These are phyloP conservation scores for Mythimna loreyi DNA, from an alignment of 2,888 invertebrate genomes.

Conservation along the genomic window DNA sequence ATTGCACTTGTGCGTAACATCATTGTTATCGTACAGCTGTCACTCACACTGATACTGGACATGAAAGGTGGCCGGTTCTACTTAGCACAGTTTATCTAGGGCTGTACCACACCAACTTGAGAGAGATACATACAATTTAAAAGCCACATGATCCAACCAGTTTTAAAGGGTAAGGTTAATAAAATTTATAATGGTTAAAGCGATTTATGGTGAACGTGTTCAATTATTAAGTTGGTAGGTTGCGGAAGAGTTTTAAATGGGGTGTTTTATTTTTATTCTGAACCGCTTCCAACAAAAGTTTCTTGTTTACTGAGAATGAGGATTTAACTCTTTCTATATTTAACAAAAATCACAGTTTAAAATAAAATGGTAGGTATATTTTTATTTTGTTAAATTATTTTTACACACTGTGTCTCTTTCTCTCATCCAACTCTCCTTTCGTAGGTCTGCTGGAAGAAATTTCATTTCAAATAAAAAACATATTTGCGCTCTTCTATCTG, in stretches of 20 bases:
- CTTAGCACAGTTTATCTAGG: slow-evolving; percentile 57
- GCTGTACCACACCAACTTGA: slow-evolving; percentile 27
- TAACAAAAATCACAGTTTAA: not conserved
- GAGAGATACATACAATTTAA: slow-evolving; percentile 28
- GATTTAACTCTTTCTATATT: not conserved
- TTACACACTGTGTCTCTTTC: no score
- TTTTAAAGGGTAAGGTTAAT: slow-evolving; percentile 54
- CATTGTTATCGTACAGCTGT: slow-evolving; percentile 63
- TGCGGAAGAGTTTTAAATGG: slow-evolving; percentile 20
- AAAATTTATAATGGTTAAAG: slow-evolving; percentile 33
- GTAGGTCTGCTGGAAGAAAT: no score
- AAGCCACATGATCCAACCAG: slow-evolving; percentile 32
- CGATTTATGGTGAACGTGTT: slow-evolving; percentile 27
- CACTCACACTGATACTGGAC: slow-evolving; percentile 65
- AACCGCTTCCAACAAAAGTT: not conserved
- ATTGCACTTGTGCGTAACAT: slow-evolving; percentile 37
- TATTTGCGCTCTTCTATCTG: no score
- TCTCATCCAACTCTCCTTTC: no score
- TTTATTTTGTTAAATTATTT: no score
- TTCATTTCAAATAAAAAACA: no score
- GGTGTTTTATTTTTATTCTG: not conserved
- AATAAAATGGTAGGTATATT: not conserved
- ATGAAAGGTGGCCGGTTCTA: slow-evolving; percentile 61
- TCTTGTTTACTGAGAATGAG: not conserved
- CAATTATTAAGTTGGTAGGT: slow-evolving; percentile 31